A percentile compares a stretch with the other conserved stretches of the same genome.
Evolutionary conservation across 2,888 invertebrate species (phyloP).

Genomic region (Spialia ferax): DNA sequence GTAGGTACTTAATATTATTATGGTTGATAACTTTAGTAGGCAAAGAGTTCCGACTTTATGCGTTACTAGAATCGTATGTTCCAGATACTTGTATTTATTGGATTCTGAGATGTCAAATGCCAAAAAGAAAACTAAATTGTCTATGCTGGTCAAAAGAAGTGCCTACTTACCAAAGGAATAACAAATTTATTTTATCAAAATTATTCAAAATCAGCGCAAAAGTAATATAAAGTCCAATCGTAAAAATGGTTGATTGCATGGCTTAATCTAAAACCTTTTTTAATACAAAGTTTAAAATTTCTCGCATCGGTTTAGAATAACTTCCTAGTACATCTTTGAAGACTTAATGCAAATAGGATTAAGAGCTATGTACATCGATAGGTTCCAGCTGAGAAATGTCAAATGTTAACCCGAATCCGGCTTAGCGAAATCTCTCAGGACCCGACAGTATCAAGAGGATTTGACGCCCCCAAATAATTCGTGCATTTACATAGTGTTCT

Average conservation of each 20-base stretch:
- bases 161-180: not conserved
- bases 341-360: not conserved
- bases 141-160: not conserved
- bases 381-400: slow-evolving; percentile 11
- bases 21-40: not conserved
- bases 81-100: too few relatives aligned
- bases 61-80: not conserved
- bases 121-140: not conserved
- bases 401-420: slow-evolving; percentile 5
- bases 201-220: not conserved
- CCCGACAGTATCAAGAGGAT: slow-evolving; percentile 5
- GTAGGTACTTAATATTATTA: not conserved
- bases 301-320: not conserved
- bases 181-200: not conserved
- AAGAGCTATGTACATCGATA: not conserved
- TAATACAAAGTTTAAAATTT: not conserved
- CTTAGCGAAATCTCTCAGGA: slow-evolving; percentile 8
- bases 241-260: too few relatives aligned
- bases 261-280: not conserved
- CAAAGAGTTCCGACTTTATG: not conserved
- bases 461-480: not conserved
- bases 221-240: too few relatives aligned
- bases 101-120: not conserved
- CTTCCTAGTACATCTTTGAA: too few relatives aligned
- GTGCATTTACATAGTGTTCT: slow-evolving; percentile 1